Evolutionary conservation across 2,113 vertebrate genomes (phyloP).

Genomic region (Hylia prasina): DNA sequence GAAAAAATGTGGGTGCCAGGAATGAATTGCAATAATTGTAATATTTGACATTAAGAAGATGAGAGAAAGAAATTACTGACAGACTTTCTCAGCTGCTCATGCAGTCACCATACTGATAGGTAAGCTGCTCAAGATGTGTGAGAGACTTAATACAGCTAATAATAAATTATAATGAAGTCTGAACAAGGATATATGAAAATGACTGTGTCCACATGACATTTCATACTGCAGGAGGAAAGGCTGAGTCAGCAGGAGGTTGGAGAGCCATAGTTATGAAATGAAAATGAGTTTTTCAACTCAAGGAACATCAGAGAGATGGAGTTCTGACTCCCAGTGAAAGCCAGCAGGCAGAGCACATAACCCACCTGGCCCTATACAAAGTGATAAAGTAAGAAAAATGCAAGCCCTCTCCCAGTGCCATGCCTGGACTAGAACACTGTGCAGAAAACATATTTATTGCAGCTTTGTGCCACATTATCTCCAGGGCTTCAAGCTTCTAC

Average conservation of each 20-base stretch:
- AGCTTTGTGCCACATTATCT: neutral
- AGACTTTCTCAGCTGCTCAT: neutral
- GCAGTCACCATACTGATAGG: neutral
- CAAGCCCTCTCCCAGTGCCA: neutral
- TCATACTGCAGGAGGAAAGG: neutral
- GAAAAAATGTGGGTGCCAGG: neutral
- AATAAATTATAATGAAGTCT: slow-evolving; percentile 12
- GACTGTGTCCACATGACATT: neutral
- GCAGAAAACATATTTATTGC: neutral
- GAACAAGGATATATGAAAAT: neutral
- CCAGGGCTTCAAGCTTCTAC: neutral
- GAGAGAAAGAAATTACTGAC: neutral
- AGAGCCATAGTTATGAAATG: neutral
- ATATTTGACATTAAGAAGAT: neutral
- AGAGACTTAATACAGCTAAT: neutral
- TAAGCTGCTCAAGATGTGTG: neutral
- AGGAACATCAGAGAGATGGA: neutral
- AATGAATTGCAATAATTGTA: neutral
- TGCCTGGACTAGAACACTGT: neutral
- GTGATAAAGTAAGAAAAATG: neutral
- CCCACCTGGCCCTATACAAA: neutral
- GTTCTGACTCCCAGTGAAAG: neutral
- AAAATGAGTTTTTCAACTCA: neutral
- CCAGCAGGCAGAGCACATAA: neutral
- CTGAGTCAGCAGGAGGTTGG: neutral